Conservation (phyloP, 2,113 vertebrate species). For the Carassius carassius region DNA sequence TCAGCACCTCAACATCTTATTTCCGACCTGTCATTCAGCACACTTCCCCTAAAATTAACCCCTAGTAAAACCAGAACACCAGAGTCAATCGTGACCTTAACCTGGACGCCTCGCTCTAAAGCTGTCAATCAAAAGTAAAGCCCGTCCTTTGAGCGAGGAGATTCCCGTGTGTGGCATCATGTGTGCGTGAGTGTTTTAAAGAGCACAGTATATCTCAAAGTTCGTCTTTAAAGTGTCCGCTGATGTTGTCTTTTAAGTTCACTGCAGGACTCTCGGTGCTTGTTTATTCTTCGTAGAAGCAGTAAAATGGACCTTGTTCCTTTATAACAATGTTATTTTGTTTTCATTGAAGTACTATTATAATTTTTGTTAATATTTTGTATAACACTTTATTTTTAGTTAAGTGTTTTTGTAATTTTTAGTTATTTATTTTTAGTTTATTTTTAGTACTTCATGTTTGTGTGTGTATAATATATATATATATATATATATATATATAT, state of each 20-base stretch:
- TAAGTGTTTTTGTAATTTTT: too few relatives aligned
- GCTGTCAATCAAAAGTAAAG: slow-evolving; percentile 16
- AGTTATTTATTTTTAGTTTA: too few relatives aligned
- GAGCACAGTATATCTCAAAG: not conserved
- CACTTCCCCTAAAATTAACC: slow-evolving; percentile 5
- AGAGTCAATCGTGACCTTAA: slow-evolving; percentile 22
- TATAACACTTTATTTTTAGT: too few relatives aligned
- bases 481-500: too few relatives aligned
- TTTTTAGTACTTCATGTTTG: too few relatives aligned
- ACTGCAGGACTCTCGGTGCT: not conserved
- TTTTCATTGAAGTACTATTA: too few relatives aligned
- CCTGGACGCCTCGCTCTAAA: slow-evolving; percentile 23
- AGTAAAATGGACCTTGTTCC: not conserved
- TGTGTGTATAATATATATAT: too few relatives aligned
- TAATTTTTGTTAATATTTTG: too few relatives aligned
- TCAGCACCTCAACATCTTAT: slow-evolving; percentile 58
- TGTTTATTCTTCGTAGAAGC: not conserved
- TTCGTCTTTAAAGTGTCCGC: not conserved
- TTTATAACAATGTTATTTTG: not conserved
- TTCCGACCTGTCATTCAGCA: slow-evolving; percentile 59
- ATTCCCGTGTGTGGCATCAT: not conserved
- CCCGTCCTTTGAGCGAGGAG: not conserved
- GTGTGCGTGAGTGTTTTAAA: not conserved
- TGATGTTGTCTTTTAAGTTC: not conserved
- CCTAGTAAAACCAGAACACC: slow-evolving; percentile 14